These are phyloP conservation scores for Episyrphus balteatus DNA, from an alignment of 1,140 invertebrate genomes.

Conservation along the genomic window DNA sequence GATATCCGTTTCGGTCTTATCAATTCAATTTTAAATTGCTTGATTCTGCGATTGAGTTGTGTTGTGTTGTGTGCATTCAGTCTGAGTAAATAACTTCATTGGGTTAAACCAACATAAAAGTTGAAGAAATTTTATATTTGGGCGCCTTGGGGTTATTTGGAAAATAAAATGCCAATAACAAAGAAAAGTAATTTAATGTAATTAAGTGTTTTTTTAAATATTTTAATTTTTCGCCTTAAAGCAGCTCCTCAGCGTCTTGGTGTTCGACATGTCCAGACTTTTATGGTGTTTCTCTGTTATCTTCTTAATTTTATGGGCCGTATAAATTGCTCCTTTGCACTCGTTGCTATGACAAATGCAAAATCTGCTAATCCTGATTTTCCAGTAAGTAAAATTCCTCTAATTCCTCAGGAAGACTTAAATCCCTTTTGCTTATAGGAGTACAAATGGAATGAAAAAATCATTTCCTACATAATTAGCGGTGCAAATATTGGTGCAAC, in stretches of 20 bases:
- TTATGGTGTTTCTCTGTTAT: constrained; percentile 23
- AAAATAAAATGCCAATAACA: no score
- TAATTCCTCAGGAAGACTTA: no score
- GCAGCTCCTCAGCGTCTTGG: constrained; percentile 18
- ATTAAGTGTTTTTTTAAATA: no score
- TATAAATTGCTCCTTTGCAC: constrained; percentile 22
- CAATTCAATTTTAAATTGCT: no score
- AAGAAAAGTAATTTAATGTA: no score
- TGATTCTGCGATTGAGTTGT: no score
- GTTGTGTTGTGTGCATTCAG: no score
- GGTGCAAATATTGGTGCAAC: constrained; percentile 55
- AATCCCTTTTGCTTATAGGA: constrained; percentile 14
- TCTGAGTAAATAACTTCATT: no score
- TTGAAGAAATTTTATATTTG: no score
- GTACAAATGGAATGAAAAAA: constrained; percentile 41
- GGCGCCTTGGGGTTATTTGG: no score
- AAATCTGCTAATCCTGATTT: constrained; percentile 22
- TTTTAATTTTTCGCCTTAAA: constrained; percentile 12
- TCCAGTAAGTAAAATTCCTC: constrained; percentile 12
- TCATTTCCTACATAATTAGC: constrained; percentile 44
- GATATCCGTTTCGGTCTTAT: no score
- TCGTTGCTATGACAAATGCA: constrained; percentile 32
- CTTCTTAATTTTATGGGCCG: constrained; percentile 23
- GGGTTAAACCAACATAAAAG: no score
- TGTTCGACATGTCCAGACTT: constrained; percentile 22